These are phyloP conservation scores for Listronotus oregonensis DNA, from an alignment of 1,140 invertebrate genomes.

Conservation along the genomic window DNA sequence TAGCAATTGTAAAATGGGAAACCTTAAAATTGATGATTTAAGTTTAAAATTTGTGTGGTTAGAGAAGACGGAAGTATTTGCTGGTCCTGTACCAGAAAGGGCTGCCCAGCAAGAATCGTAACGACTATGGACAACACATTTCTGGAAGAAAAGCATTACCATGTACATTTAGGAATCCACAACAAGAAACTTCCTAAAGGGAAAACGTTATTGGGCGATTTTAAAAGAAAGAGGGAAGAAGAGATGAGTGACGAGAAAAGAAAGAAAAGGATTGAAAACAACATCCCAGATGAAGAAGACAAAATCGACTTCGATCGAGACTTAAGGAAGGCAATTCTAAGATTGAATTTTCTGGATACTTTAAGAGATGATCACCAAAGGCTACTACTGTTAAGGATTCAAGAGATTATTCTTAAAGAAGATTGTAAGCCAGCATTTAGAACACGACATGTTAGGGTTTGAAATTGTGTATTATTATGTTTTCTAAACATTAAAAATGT, in stretches of 20 bases:
- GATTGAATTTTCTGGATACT: neutral
- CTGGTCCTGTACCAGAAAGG: neutral
- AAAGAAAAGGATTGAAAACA: neutral
- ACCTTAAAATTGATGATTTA: neutral
- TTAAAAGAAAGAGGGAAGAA: neutral
- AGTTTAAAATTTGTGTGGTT: slow-evolving; percentile 1
- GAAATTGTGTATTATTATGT: too few species aligned
- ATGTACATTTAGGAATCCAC: neutral
- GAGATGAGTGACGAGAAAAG: neutral
- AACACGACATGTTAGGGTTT: too few species aligned
- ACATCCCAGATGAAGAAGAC: neutral
- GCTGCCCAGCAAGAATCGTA: slow-evolving; percentile 8
- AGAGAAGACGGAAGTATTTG: slow-evolving; percentile 10
- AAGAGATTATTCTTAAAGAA: too few species aligned
- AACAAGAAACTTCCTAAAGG: neutral
- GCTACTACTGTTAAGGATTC: too few species aligned
- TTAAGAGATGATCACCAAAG: neutral
- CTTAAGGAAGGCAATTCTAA: neutral
- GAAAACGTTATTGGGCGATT: neutral
- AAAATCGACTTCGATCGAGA: neutral
- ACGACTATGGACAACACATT: neutral
- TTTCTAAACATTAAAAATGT: too few species aligned
- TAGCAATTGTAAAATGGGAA: too few species aligned
- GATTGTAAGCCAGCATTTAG: too few species aligned
- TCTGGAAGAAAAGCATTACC: slow-evolving; percentile 4